Conservation (phyloP, 1,140 invertebrate species). For the Hyposmocoma kahamanoa region DNA sequence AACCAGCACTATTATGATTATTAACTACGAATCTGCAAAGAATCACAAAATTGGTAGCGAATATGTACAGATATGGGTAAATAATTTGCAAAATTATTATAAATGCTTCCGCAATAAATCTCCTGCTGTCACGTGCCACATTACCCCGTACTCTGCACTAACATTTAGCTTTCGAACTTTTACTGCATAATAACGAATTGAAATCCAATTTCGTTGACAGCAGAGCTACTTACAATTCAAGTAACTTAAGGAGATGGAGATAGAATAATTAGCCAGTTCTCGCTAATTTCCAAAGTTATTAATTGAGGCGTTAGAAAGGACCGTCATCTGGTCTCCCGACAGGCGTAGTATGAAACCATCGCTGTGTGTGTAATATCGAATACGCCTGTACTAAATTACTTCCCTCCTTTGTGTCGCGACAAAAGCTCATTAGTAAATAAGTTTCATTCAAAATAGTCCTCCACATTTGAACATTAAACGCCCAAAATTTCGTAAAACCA, state of each 20-base stretch:
- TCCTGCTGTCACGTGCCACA: no score
- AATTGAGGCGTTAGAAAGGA: constrained; percentile 57
- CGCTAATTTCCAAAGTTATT: constrained; percentile 66
- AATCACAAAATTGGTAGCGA: no score
- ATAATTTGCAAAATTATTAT: no score
- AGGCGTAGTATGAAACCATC: not conserved
- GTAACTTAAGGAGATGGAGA: constrained; percentile 49
- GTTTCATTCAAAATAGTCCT: no score
- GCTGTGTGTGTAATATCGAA: not conserved
- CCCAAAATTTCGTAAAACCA: no score
- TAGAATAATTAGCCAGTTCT: constrained; percentile 60
- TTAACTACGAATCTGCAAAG: no score
- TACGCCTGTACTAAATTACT: constrained; percentile 15
- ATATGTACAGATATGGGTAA: no score
- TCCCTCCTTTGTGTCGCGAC: constrained; percentile 20
- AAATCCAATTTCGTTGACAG: constrained; percentile 22
- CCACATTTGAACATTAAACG: no score
- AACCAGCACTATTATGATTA: no score
- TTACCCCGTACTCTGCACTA: no score
- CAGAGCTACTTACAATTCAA: constrained; percentile 25
- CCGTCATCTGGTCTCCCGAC: constrained; percentile 44
- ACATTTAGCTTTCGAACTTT: not conserved
- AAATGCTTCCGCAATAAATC: no score
- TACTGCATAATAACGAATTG: constrained; percentile 19
- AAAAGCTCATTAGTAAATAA: constrained; percentile 20